phyloP scores from a whole-genome alignment of 1,140 invertebrate species.

The Scaptomyza pallida region DNA sequence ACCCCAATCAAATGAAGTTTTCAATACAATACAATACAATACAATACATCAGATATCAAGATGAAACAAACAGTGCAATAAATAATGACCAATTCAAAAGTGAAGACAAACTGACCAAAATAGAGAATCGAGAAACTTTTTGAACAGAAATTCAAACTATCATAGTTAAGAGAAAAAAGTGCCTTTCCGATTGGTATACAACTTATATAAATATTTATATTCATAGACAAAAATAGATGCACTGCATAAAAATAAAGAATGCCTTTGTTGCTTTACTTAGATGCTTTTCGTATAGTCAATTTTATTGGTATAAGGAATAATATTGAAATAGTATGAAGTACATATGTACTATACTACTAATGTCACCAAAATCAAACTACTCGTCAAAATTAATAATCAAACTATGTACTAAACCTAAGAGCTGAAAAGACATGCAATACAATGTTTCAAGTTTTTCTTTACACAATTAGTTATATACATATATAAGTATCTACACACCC shows the following conservation, averaged over 20 bases:
- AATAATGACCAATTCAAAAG: conserved; percentile 39
- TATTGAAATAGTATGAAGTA: conserved; percentile 14
- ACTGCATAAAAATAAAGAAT: conserved; percentile 3
- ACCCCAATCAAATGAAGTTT: conserved; percentile 17
- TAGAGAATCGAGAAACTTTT: conserved; percentile 17
- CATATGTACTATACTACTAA: too few relatives aligned
- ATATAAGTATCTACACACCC: conserved; percentile 21
- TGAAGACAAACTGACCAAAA: conserved; percentile 31
- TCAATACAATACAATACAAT: conserved; percentile 3
- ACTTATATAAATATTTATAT: conserved; percentile 13
- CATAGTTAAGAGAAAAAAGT: conserved; percentile 40
- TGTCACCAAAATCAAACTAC: conserved; percentile 30
- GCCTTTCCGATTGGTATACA: conserved; percentile 49
- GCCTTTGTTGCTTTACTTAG: conserved; percentile 32
- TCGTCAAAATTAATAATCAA: conserved; percentile 35
- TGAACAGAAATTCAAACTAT: conserved; percentile 44
- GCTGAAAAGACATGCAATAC: conserved; percentile 60
- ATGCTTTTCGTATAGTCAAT: conserved; percentile 37
- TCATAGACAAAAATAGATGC: conserved; percentile 9
- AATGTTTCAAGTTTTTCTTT: conserved; percentile 52
- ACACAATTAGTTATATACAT: conserved; percentile 36
- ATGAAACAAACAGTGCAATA: conserved; percentile 38
- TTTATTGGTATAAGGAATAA: conserved; percentile 38
- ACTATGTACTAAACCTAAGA: conserved; percentile 37
- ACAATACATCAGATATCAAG: neutral